Percentiles rank a stretch among this genome's conserved stretches.
phyloP scores from a whole-genome alignment of 2,113 vertebrate species.

The Heterocephalus glaber region DNA sequence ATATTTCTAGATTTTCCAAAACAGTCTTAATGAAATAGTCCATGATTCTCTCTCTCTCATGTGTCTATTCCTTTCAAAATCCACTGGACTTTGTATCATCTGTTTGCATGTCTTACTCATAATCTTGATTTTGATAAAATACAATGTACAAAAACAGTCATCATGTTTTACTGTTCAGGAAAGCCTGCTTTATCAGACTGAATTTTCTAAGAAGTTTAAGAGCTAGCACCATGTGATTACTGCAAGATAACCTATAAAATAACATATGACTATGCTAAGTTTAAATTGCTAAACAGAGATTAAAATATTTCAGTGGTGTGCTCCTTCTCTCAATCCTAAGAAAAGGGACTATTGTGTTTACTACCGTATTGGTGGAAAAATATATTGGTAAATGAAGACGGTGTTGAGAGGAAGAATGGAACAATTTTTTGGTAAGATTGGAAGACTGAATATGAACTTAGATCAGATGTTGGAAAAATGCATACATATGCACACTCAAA shows the following conservation, averaged over 20 bases:
- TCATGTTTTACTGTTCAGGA: not conserved
- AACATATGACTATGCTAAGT: not conserved
- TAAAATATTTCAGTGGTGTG: not conserved
- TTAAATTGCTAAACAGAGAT: not conserved
- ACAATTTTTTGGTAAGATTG: not conserved
- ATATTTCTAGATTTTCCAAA: not conserved
- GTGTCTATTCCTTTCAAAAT: not conserved
- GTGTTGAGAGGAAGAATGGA: not conserved
- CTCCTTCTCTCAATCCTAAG: not conserved
- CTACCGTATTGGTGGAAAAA: not conserved
- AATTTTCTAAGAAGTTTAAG: not conserved
- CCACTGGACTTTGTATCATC: not conserved
- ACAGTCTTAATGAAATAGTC: not conserved
- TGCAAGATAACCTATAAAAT: not conserved
- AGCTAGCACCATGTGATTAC: not conserved
- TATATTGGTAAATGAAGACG: not conserved
- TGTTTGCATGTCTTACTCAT: not conserved
- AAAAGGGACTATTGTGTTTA: not conserved
- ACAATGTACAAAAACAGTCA: not conserved
- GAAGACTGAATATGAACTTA: conserved; percentile 14
- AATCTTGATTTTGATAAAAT: not conserved
- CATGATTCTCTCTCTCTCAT: not conserved
- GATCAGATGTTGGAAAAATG: not conserved
- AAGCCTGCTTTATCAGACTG: not conserved
- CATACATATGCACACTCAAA: not conserved